These are phyloP conservation scores for Hypanus sabinus DNA, from an alignment of 2,113 vertebrate species.

Conservation along the genomic window DNA sequence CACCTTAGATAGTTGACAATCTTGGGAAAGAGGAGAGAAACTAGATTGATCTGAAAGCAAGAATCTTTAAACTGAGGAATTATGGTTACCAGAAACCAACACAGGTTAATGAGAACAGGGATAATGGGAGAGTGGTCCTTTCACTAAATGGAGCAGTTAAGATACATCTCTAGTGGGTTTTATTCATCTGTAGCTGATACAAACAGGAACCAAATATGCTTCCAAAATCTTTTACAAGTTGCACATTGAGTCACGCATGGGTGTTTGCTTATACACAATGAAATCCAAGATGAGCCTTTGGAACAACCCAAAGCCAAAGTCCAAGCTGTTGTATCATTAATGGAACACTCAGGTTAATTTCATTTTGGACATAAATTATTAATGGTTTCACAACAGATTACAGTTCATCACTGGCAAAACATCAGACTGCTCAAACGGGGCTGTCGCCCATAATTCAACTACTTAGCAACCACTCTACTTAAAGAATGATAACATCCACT, in stretches of 20 bases:
- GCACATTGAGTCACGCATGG: not conserved
- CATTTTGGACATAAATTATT: not conserved
- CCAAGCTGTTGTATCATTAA: not conserved
- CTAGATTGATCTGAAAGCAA: no score
- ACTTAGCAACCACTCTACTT: not conserved
- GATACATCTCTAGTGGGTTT: not conserved
- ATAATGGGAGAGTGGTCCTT: not conserved
- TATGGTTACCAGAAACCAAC: no score
- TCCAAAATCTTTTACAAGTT: not conserved
- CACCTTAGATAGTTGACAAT: not conserved
- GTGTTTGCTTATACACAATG: not conserved
- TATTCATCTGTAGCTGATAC: not conserved
- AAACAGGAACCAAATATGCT: not conserved
- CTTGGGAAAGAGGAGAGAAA: not conserved
- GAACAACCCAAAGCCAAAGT: not conserved
- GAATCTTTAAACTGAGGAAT: not conserved
- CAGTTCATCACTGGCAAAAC: not conserved
- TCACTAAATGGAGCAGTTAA: not conserved
- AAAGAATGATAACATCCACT: not conserved
- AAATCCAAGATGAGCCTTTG: not conserved
- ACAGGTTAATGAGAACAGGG: not conserved
- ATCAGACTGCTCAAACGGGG: not conserved
- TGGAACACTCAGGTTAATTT: not conserved
- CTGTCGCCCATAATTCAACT: not conserved
- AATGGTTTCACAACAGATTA: not conserved